A percentile compares a stretch with the other conserved stretches of the same genome.
phyloP scores from a whole-genome alignment of 2,113 vertebrate species.

The Saccopteryx bilineata region DNA sequence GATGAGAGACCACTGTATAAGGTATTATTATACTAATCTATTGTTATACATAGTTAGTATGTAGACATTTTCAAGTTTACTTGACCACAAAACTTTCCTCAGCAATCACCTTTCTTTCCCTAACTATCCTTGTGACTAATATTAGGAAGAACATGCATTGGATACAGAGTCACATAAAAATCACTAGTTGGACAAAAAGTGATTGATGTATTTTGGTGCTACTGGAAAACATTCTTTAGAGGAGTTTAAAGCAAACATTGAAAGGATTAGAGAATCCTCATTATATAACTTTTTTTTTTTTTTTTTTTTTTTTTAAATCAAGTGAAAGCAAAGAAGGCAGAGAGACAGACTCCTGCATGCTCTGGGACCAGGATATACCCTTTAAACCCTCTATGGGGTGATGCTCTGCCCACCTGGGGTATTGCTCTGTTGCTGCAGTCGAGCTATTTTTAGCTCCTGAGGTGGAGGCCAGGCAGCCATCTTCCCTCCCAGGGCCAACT shows the following conservation, averaged over 20 bases:
- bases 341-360: no score
- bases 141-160: not conserved
- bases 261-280: not conserved
- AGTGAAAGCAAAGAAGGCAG: no score
- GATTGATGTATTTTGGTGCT: not conserved
- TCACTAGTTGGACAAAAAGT: not conserved
- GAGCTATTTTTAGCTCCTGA: no score
- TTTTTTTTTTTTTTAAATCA: no score
- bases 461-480: no score
- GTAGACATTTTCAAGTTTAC: not conserved
- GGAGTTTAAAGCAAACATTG: slow-evolving; percentile 9
- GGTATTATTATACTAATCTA: no score
- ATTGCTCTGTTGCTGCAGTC: no score
- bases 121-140: not conserved
- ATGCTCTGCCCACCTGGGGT: no score
- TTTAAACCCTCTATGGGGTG: no score
- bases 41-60: not conserved
- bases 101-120: not conserved
- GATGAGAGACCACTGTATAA: no score
- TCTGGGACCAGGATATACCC: no score
- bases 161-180: not conserved
- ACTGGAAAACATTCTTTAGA: not conserved
- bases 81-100: not conserved
- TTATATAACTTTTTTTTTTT: not conserved
- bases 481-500: no score